Percentiles rank a stretch among this genome's conserved stretches.
Conservation (phyloP, 2,797 vertebrate genomes). For the Micropoecilia bifurca region DNA sequence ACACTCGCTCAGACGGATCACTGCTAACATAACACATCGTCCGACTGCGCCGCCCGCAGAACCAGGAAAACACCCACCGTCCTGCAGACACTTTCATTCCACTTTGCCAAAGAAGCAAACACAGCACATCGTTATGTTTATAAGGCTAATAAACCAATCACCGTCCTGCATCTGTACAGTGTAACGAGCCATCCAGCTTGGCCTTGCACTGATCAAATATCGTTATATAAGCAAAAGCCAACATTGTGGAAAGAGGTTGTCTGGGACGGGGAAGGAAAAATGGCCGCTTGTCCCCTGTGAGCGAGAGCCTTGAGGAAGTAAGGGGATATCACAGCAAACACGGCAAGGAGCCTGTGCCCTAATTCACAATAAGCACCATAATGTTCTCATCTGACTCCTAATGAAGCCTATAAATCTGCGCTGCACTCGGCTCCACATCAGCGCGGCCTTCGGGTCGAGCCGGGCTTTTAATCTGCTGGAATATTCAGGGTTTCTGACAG, state of each 20-base stretch:
- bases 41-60: conserved; percentile 37
- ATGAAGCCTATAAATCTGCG: conserved; percentile 76
- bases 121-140: conserved; percentile 63
- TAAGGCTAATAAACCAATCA: conserved; percentile 72
- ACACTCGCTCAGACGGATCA: conserved; percentile 48
- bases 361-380: conserved; percentile 73
- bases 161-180: conserved; percentile 63
- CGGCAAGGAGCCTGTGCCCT: conserved; percentile 67
- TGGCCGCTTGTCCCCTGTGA: conserved; percentile 73
- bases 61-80: conserved; percentile 22
- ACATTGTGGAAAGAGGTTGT: conserved; percentile 69
- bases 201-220: conserved; percentile 70
- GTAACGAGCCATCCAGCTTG: conserved; percentile 62
- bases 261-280: conserved; percentile 72
- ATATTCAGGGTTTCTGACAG: conserved; percentile 35
- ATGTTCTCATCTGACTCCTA: conserved; percentile 75
- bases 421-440: conserved; percentile 69
- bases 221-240: conserved; percentile 72
- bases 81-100: conserved; percentile 27
- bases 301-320: conserved; percentile 69
- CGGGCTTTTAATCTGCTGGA: conserved; percentile 49
- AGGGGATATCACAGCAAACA: conserved; percentile 73
- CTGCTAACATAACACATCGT: conserved; percentile 58
- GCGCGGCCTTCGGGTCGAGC: conserved; percentile 45
- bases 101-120: conserved; percentile 52